Evolutionary conservation across 2,888 invertebrate species (phyloP).

Genomic region (Mimumesa dahlbomi): DNA sequence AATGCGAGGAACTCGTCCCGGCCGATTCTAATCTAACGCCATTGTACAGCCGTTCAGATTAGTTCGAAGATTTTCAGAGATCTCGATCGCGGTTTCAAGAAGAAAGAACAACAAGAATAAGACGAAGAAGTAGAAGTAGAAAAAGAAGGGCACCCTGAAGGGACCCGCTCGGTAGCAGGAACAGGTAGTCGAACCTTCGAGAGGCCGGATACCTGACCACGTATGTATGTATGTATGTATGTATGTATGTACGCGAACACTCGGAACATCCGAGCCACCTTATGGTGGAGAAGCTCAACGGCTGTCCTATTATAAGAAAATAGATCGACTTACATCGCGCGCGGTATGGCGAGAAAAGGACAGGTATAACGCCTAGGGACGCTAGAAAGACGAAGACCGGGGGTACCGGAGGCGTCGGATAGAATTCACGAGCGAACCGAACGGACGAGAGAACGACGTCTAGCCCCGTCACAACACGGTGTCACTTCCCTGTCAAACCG

Average conservation of each 20-base stretch:
- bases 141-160: slow-evolving; percentile 4
- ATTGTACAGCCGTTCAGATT: slow-evolving; percentile 24
- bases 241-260: slow-evolving; percentile 36
- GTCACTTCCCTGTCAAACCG: slow-evolving; percentile 76
- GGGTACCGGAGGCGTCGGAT: slow-evolving; percentile 49
- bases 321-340: slow-evolving; percentile 72
- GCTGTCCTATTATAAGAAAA: slow-evolving; percentile 70
- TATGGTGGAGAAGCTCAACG: slow-evolving; percentile 32
- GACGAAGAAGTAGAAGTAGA: too few relatives aligned
- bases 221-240: too few relatives aligned
- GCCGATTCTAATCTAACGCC: slow-evolving; percentile 60
- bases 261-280: slow-evolving; percentile 17
- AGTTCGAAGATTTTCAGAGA: slow-evolving; percentile 28
- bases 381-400: slow-evolving; percentile 15
- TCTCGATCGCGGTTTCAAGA: slow-evolving; percentile 12
- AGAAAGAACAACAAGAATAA: neutral
- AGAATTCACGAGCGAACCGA: slow-evolving; percentile 58
- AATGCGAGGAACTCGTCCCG: slow-evolving; percentile 55
- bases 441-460: slow-evolving; percentile 53
- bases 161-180: slow-evolving; percentile 43
- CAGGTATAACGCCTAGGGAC: too few relatives aligned
- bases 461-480: slow-evolving; percentile 74
- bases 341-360: slow-evolving; percentile 5
- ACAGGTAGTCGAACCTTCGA: slow-evolving; percentile 58
- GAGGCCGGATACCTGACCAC: slow-evolving; percentile 51